These are phyloP conservation scores for Stichodactyla helianthus DNA, from an alignment of 64 coral and sea anemone species.

Conservation along the genomic window DNA sequence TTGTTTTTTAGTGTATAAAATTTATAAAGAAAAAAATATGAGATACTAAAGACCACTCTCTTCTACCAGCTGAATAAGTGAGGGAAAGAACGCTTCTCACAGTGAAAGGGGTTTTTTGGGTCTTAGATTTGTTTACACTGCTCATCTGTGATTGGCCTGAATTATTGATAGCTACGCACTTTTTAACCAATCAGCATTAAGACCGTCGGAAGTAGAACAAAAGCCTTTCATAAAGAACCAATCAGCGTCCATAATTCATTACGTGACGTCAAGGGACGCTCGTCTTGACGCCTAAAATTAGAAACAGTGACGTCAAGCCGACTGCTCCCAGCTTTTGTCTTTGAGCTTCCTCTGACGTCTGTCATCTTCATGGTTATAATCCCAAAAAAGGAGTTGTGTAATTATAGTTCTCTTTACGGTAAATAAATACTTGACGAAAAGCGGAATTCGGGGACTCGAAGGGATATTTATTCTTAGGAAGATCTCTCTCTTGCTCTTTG, in stretches of 20 bases:
- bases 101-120: neutral
- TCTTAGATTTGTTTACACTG: constrained; percentile 36
- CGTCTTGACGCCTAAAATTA: constrained; percentile 16
- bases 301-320: constrained; percentile 15
- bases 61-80: neutral
- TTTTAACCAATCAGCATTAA: constrained; percentile 23
- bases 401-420: neutral
- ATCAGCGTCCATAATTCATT: neutral
- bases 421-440: neutral
- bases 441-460: neutral
- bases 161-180: constrained; percentile 27
- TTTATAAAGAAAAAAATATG: constrained; percentile 14
- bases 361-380: constrained; percentile 10
- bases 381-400: neutral
- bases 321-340: constrained; percentile 25
- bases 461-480: neutral
- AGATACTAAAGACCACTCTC: neutral
- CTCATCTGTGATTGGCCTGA: constrained; percentile 26
- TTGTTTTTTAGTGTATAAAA: constrained; percentile 30
- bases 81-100: neutral
- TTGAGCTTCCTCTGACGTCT: constrained; percentile 14
- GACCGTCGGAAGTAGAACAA: constrained; percentile 5
- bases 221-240: constrained; percentile 3
- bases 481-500: neutral
- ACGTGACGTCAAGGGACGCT: constrained; percentile 23